Evolutionary conservation across 2,888 invertebrate genomes (phyloP), one percentile per base, ranked within the genome.

Genomic region (Micoletzkya japonica): DNA sequence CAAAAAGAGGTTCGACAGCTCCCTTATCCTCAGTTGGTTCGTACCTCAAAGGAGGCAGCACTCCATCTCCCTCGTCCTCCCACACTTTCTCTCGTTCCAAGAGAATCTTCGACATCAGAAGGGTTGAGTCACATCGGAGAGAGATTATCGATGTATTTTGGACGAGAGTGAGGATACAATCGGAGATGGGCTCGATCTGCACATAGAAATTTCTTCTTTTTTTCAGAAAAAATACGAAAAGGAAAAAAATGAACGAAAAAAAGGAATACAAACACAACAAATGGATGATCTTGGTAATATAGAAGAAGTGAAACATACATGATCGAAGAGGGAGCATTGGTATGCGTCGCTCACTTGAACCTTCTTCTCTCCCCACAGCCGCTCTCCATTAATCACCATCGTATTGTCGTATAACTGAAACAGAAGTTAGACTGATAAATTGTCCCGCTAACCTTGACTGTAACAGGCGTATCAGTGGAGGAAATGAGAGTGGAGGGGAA

Each of bases 261-360:
- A n/a, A n/a, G n/a, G n/a, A n/a, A n/a, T n/a, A n/a, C n/a, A n/a
- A n/a, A n/a, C n/a, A n/a, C n/a, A n/a, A n/a, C n/a, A n/a, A n/a
- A n/a, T n/a, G n/a, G n/a, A n/a, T n/a, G n/a, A n/a, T n/a, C n/a
- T n/a, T n/a, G n/a, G n/a, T n/a, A 20, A 54, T 54, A 54, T 10
- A 54, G 7, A 54, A 54, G 7, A 24, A 24, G 26, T 28, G 7
- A n/a, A 39, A 24, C 24, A 17, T 24, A 63, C 70, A 61, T 74
- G 72, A 49, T 74, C 74, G 54, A 74, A 74, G 32, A 67, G 69
- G 7, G 74, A 66, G 67, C 74, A 74, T 54, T 71, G 70, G 69
- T 68, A 71, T 20, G 73, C 30, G 32, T 74, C 74, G 36, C 71
- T 70, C 6, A 74, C 59, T 20, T 59, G 57, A 7, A 67, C 72